Base-by-base conservation (phyloP, 2,888 invertebrate genomes). In the Ornithoptera alexandrae region DNA sequence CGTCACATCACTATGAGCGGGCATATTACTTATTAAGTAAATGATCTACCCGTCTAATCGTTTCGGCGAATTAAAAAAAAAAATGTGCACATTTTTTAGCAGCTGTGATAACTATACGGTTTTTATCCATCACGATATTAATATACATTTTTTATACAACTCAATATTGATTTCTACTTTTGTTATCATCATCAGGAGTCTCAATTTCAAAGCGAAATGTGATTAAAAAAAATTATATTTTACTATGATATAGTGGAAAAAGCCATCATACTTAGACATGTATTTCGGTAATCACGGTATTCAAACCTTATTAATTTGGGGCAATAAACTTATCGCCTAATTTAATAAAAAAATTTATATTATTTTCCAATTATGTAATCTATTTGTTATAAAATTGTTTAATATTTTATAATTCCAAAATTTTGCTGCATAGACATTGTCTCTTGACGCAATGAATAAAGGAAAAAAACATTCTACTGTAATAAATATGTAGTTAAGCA, bases 261-360 rank as follows among this genome's bases (percentile, higher is more conserved):
- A 65, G 69, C 69, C 61, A 65, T n/a, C 61, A 65, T 65, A 69
- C 64, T 69, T 69, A 69, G 56, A 22, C 30, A 64, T 61, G 46
- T 65, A 39, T 46, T 69, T 65, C 65, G 69, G 65, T 46, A 57
- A 62, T 62, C 69, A 69, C 22, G 66, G 69, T 69, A 69, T 68
- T 68, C 46, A 63, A 42, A 46, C 24, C 67, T 7, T 15, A 66
- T 67, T 17, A 36, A 50, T 50, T 30, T 39, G 20, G 62, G 18
- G 24, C 22, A 17, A 30, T 22, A 39, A 50, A 24, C 22, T 58
- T 39, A 39, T 39, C 39, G 39, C 10, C 39, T 10, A 10, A 10
- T 39, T 39, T 39, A 39, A 39, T 39, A 1, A 39, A 1, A 39
- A 10, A 39, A 10, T 39, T 50, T 15, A 15, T 5, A 2, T 50